A percentile compares a stretch with the other conserved stretches of the same genome.
Conservation (phyloP, 2,113 vertebrate species). For the Oreochromis spilurus region DNA sequence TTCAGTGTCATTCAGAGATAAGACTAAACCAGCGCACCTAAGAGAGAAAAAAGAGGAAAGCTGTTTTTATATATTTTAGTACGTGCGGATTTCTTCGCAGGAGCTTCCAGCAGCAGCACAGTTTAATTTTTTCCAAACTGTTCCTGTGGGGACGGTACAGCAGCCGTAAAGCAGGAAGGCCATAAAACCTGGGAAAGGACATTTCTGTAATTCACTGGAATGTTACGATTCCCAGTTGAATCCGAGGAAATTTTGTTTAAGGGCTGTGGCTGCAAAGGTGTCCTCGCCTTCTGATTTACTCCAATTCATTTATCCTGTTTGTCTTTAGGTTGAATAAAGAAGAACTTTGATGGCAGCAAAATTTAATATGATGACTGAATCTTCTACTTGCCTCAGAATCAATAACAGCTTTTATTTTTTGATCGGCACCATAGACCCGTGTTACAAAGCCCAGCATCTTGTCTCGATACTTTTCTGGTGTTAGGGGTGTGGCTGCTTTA, state of each 20-base stretch:
- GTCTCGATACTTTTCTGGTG: not conserved
- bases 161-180: constrained; percentile 17
- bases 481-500: not conserved
- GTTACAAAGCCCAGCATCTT: not conserved
- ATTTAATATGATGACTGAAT: not conserved
- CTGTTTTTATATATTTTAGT: not conserved
- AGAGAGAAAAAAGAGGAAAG: not conserved
- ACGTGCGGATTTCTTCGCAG: not conserved
- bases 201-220: constrained; percentile 52
- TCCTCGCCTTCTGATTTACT: constrained; percentile 11
- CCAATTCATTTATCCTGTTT: constrained; percentile 2
- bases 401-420: not conserved
- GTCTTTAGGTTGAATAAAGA: constrained; percentile 3
- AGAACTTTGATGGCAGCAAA: not conserved
- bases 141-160: constrained; percentile 26
- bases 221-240: constrained; percentile 40
- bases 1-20: not conserved
- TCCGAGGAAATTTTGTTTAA: not conserved
- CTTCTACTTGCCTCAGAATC: not conserved
- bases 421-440: not conserved
- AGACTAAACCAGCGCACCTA: not conserved
- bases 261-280: not conserved
- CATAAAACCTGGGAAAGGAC: constrained; percentile 26
- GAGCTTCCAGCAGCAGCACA: not conserved
- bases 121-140: constrained; percentile 17